Evolutionary conservation across 2,888 invertebrate species (phyloP), one percentile per base, ranked within the genome.

Genomic region (Conomelus anceps): DNA sequence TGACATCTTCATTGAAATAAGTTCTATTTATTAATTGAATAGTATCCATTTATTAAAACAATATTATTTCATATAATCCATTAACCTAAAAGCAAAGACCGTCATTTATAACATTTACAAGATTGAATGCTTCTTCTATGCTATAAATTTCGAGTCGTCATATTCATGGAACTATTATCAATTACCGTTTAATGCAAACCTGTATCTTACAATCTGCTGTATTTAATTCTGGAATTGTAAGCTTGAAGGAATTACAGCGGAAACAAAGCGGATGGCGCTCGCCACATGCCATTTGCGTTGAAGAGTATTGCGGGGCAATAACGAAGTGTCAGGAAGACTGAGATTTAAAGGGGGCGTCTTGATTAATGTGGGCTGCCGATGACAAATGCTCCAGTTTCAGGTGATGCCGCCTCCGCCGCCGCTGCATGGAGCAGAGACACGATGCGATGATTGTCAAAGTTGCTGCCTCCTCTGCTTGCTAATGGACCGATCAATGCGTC

Each of bases 301-400:
- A 11, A 9, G n/a, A n/a, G n/a, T n/a, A n/a, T n/a, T 84, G 22
- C 22, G 86, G 24, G 86, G 86, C 29, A 86, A 86, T 86, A 86
- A 86, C 86, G 24, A 9, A 22, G 22, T 86, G 86, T 86, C 86
- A 86, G 22, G 24, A 22, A 22, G 23, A 24, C 29, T 23, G 23
- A 86, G 86, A 86, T 86, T 86, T 23, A 23, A n/a, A 26, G 86
- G 63, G n/a, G 26, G 86, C n/a, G 86, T 86, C 86, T 86, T 86
- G 86, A 86, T 86, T 86, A 86, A 86, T 86, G 86, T 24, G 29
- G 29, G 86, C 22, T 26, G 23, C 20, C 86, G 86, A 86, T 86
- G 86, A 86, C 86, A 86, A 86, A 86, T 86, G 86, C 86, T 29
- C 24, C 86, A 29, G 86, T 29, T 86, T 26, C 86, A 86, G 86